Conservation (phyloP, 2,888 invertebrate species). For the Morpho deidamia region DNA sequence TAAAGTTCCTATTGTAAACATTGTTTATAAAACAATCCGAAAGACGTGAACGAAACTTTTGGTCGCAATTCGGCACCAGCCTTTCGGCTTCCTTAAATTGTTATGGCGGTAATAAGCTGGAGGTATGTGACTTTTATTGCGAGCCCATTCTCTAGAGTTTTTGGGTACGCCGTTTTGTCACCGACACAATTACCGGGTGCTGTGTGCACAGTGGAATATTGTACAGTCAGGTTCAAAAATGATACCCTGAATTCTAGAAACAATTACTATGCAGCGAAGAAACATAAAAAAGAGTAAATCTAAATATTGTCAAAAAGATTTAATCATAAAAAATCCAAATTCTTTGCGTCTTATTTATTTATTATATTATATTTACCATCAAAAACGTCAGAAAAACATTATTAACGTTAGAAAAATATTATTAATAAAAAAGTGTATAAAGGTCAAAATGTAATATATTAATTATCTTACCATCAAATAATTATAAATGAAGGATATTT, state of each 20-base stretch:
- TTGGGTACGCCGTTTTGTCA: constrained; percentile 61
- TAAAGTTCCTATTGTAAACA: constrained; percentile 72
- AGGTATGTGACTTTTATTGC: constrained; percentile 73
- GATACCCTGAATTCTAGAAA: background rate
- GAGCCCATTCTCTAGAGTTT: constrained; percentile 56
- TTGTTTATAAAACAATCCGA: constrained; percentile 75
- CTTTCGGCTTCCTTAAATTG: constrained; percentile 76
- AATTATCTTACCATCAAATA: no score
- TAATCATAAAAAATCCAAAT: no score
- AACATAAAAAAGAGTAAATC: no score
- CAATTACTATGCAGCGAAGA: background rate
- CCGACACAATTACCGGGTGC: constrained; percentile 54
- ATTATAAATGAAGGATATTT: no score
- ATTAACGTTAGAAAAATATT: no score
- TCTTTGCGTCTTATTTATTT: no score
- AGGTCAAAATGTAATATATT: no score
- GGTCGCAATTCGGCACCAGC: constrained; percentile 65
- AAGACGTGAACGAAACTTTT: constrained; percentile 68
- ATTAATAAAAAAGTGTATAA: no score
- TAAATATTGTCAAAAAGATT: no score
- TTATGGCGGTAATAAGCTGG: constrained; percentile 71
- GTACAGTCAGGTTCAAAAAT: constrained; percentile 17
- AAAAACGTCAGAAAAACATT: no score
- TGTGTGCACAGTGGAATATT: constrained; percentile 43
- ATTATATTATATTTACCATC: no score